Percentiles rank a stretch among this genome's conserved stretches.
Evolutionary conservation across 2,888 invertebrate species (phyloP).

Genomic region (Drosophila atripex): DNA sequence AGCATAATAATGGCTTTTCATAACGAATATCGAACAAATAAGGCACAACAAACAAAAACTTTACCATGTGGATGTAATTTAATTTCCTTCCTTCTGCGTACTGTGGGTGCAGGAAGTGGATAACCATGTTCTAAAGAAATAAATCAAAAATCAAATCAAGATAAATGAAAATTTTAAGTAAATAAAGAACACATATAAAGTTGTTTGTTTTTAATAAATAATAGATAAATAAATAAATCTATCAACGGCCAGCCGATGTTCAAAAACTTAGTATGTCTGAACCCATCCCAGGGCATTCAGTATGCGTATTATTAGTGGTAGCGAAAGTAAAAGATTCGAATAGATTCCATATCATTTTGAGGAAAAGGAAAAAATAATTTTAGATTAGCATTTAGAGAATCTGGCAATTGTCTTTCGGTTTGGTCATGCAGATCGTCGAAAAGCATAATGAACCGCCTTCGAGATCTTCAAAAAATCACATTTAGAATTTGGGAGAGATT

Average conservation of each 20-base stretch:
- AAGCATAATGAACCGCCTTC: conserved; percentile 13
- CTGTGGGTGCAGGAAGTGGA: conserved; percentile 82
- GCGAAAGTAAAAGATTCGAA: conserved; percentile 14
- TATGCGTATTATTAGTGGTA: conserved; percentile 18
- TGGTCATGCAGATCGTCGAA: conserved; percentile 26
- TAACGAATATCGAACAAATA: conserved; percentile 45
- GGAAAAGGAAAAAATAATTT: conserved; percentile 8
- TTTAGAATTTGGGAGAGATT: conserved; percentile 17
- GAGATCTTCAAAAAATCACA: conserved; percentile 30
- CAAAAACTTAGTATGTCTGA: conserved; percentile 12
- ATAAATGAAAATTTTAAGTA: conserved; percentile 45
- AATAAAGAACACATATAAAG: conserved; percentile 42
- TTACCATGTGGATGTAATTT: conserved; percentile 84
- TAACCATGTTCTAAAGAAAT: conserved; percentile 82
- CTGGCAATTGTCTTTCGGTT: background rate
- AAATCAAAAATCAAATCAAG: conserved; percentile 61
- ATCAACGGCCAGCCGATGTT: conserved; percentile 37
- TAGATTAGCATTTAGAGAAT: conserved; percentile 14
- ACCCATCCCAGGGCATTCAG: conserved; percentile 32
- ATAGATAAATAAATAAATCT: conserved; percentile 5
- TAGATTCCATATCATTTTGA: conserved; percentile 29
- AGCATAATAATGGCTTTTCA: conserved; percentile 10
- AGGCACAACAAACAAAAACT: conserved; percentile 69
- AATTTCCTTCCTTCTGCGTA: conserved; percentile 83
- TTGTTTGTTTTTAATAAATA: conserved; percentile 12